Conservation (phyloP, 2,113 vertebrate genomes). For the Rhinoptilus africanus region DNA sequence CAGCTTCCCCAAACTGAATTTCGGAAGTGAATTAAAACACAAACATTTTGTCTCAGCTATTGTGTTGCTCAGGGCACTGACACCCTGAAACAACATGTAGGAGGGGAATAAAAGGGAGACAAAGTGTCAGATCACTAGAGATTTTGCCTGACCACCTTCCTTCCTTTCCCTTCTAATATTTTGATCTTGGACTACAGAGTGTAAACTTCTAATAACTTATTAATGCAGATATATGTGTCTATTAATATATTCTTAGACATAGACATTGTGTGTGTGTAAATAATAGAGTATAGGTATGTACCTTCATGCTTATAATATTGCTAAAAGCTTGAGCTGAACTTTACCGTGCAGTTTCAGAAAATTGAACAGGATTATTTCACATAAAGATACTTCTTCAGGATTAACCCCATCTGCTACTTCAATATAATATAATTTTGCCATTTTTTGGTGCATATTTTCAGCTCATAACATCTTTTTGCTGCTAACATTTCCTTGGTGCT, state of each 20-base stretch:
- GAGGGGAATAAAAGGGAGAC: neutral
- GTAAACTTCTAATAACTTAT: neutral
- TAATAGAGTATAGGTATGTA: neutral
- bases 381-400: neutral
- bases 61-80: neutral
- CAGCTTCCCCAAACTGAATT: neutral
- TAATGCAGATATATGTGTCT: neutral
- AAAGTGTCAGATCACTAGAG: neutral
- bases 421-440: neutral
- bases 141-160: neutral
- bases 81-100: neutral
- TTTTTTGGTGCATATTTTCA: neutral
- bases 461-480: neutral
- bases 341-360: neutral
- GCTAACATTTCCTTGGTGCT: neutral
- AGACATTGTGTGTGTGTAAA: neutral
- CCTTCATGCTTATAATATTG: neutral
- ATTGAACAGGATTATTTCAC: neutral
- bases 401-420: neutral
- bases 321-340: neutral
- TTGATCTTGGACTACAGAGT: neutral
- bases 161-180: neutral
- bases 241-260: neutral
- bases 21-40: neutral
- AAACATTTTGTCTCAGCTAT: neutral